Conservation (phyloP, 2,797 vertebrate species). For the Leptodactylus fallax region DNA sequence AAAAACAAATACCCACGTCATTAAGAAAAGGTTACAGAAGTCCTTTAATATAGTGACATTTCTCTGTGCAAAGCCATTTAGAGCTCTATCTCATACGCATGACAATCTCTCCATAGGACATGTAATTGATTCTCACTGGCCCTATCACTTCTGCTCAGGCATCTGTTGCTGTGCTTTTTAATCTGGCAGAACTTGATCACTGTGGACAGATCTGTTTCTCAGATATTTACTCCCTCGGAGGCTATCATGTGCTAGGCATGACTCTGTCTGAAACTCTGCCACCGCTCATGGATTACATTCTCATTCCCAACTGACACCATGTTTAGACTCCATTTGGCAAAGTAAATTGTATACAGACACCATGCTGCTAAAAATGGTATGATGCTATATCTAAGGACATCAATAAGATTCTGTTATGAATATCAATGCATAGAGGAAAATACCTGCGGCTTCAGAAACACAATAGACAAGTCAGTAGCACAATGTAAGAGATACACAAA, state of each 20-base stretch:
- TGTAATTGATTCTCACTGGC: constrained; percentile 73
- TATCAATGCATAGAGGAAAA: not conserved
- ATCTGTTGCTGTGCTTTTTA: constrained; percentile 77
- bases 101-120: constrained; percentile 75
- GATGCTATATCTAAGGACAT: not conserved
- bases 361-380: constrained; percentile 20
- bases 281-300: constrained; percentile 69
- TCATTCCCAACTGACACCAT: constrained; percentile 5
- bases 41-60: constrained; percentile 19
- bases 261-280: constrained; percentile 68
- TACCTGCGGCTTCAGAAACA: not conserved
- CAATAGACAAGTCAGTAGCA: not conserved
- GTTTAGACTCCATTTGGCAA: constrained; percentile 55
- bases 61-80: constrained; percentile 69
- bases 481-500: not conserved
- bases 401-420: not conserved
- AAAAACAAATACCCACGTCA: constrained; percentile 6
- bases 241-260: constrained; percentile 69
- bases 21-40: constrained; percentile 33
- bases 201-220: constrained; percentile 71
- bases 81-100: constrained; percentile 81
- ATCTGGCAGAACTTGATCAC: constrained; percentile 70
- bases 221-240: constrained; percentile 69
- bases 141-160: constrained; percentile 72
- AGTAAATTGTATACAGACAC: not conserved